phyloP scores from a whole-genome alignment of 2,797 vertebrate genomes.

The Kryptolebias ocellatus region DNA sequence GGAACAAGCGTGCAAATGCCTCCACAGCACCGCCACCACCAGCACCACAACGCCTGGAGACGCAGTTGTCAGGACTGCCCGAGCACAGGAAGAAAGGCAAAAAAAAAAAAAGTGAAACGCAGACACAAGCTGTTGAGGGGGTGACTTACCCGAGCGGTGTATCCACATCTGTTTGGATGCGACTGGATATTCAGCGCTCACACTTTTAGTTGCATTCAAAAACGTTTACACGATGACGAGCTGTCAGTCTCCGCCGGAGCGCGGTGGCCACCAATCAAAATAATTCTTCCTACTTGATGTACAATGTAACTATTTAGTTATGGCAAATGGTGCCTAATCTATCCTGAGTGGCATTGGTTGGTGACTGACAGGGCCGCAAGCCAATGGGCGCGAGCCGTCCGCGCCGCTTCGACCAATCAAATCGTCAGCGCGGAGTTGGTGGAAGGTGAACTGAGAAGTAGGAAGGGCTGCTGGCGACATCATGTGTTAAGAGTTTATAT shows the following conservation, averaged over 20 bases:
- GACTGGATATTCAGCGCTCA: constrained; percentile 45
- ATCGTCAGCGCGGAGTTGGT: constrained; percentile 47
- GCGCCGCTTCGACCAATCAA: constrained; percentile 65
- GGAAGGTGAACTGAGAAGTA: constrained; percentile 69
- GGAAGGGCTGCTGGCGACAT: constrained; percentile 76
- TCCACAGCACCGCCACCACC: background rate
- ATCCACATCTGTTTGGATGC: constrained; percentile 80
- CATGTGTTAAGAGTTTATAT: constrained; percentile 75
- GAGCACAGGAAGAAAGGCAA: constrained; percentile 30
- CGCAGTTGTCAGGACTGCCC: constrained; percentile 43
- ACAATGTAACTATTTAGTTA: constrained; percentile 82
- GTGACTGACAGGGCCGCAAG: constrained; percentile 66
- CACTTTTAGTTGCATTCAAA: constrained; percentile 48
- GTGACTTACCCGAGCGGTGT: constrained; percentile 80
- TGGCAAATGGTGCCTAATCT: constrained; percentile 85
- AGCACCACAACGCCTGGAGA: constrained; percentile 8
- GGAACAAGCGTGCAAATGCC: constrained; percentile 7
- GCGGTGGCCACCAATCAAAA: constrained; percentile 58
- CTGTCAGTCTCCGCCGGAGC: constrained; percentile 40
- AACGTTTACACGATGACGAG: constrained; percentile 10
- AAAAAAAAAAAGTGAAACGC: constrained; percentile 36
- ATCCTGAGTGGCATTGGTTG: constrained; percentile 77
- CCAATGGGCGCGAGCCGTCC: constrained; percentile 66
- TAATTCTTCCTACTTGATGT: constrained; percentile 69
- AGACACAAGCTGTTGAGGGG: constrained; percentile 55